A percentile compares a stretch with the other conserved stretches of the same genome.
These are phyloP conservation scores for Cheirogaleus medius DNA, from an alignment of 2,113 vertebrate species.

Conservation along the genomic window DNA sequence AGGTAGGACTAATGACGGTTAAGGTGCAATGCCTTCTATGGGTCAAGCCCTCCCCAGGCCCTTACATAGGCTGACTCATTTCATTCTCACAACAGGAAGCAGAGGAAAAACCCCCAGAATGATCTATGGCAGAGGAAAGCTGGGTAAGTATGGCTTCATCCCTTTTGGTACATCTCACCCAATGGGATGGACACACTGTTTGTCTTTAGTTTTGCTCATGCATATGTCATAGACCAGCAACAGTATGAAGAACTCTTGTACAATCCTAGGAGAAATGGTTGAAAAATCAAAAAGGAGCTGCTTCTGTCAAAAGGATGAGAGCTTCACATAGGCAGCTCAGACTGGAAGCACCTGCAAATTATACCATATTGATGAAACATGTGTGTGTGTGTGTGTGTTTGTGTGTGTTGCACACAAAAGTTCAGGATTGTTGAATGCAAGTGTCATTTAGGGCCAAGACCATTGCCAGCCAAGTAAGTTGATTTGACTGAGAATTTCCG, in stretches of 20 bases:
- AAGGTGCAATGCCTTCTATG: neutral
- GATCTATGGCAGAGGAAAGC: neutral
- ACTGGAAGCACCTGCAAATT: neutral
- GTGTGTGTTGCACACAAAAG: neutral
- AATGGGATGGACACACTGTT: neutral
- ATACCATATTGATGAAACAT: neutral
- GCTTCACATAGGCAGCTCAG: neutral
- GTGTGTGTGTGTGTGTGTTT: neutral
- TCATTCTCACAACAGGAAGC: neutral
- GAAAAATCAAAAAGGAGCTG: neutral
- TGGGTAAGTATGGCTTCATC: neutral
- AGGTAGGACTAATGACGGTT: neutral
- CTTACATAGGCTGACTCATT: neutral
- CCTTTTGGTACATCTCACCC: neutral
- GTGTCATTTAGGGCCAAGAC: neutral
- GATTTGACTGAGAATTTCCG: neutral
- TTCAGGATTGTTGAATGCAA: neutral
- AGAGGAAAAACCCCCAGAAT: neutral
- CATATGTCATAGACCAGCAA: neutral
- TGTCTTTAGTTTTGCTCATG: neutral
- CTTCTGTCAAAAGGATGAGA: neutral
- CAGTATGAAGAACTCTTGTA: neutral
- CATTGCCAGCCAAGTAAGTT: neutral
- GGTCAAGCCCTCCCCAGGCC: neutral
- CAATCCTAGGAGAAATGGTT: neutral